Evolutionary conservation across 2,888 invertebrate genomes (phyloP).

Genomic region (Nemoura dubitans): DNA sequence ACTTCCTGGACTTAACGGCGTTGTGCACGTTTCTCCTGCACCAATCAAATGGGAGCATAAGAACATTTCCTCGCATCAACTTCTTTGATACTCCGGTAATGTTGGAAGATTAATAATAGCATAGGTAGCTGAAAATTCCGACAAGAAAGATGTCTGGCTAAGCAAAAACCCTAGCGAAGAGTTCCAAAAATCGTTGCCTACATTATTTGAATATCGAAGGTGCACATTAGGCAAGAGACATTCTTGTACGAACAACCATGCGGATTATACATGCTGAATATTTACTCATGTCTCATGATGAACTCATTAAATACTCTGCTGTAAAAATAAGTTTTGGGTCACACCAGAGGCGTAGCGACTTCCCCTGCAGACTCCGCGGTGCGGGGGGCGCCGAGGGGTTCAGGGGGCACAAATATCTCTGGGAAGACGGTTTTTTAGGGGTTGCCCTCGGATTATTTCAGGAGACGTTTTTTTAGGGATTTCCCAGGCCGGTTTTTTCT

Average conservation of each 20-base stretch:
- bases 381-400: no score
- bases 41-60: slow-evolving; percentile 34
- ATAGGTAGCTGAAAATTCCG: no score
- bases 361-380: no score
- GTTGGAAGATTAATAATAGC: no score
- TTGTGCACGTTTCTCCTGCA: slow-evolving; percentile 78
- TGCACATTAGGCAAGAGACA: background rate
- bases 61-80: background rate
- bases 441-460: no score
- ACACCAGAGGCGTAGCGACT: no score
- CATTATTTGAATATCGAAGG: background rate
- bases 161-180: background rate
- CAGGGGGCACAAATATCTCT: no score
- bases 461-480: no score
- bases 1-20: slow-evolving; percentile 78
- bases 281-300: background rate
- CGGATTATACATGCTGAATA: background rate
- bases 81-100: no score
- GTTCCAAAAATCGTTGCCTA: background rate
- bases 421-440: no score
- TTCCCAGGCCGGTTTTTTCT: no score
- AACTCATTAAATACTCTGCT: background rate
- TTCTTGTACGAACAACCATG: background rate
- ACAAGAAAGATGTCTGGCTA: no score
- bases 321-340: background rate